Evolutionary conservation across 30 jellyfish, hydroid and myxozoan species (phyloP).

Genomic region (Hydractinia symbiolongicarpus): DNA sequence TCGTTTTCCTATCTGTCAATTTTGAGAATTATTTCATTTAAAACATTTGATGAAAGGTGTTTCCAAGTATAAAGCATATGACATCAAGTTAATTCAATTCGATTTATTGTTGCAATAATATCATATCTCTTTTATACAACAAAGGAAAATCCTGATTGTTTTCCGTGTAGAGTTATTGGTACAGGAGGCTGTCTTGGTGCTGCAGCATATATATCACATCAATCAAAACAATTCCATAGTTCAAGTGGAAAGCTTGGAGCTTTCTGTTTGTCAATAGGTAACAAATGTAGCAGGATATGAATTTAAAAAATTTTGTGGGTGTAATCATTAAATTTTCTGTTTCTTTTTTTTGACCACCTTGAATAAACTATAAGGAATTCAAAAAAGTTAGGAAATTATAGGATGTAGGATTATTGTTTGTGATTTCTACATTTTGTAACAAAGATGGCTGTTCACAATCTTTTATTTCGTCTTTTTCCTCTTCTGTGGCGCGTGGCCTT

Average conservation of each 20-base stretch:
- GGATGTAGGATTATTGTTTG: no score
- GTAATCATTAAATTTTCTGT: not conserved
- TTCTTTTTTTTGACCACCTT: not conserved
- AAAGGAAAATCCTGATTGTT: slow-evolving; percentile 19
- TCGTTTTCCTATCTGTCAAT: no score
- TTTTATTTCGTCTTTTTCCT: no score
- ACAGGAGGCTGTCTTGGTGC: slow-evolving; percentile 38
- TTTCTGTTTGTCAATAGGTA: slow-evolving; percentile 18
- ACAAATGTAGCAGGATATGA: not conserved
- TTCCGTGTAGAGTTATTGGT: slow-evolving; percentile 32
- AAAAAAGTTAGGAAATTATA: not conserved
- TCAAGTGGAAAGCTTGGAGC: slow-evolving; percentile 13
- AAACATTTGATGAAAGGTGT: no score
- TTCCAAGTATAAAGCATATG: no score
- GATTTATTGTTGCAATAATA: no score
- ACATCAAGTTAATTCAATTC: no score
- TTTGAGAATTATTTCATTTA: no score
- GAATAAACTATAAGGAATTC: not conserved
- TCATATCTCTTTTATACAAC: not conserved
- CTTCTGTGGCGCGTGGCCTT: no score
- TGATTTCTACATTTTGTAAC: no score
- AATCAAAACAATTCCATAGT: slow-evolving; percentile 18
- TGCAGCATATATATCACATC: slow-evolving; percentile 24
- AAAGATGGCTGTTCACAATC: no score
- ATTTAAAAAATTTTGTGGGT: not conserved